A percentile compares a stretch with the other conserved stretches of the same genome.
These are phyloP conservation scores for Iphiclides podalirius DNA, from an alignment of 2,888 invertebrate genomes.

Conservation along the genomic window DNA sequence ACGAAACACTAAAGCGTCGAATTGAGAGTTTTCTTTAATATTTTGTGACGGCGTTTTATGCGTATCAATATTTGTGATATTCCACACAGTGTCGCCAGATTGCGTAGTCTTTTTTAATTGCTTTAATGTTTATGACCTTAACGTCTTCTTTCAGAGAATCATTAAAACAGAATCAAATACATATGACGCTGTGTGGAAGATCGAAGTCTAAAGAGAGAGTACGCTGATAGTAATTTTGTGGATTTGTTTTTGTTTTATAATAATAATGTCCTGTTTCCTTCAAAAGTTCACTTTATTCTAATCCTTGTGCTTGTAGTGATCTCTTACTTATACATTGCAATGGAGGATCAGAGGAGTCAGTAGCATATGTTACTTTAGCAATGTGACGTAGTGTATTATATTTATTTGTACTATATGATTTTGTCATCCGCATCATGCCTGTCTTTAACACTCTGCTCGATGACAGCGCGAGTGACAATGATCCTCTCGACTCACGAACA, in stretches of 20 bases:
- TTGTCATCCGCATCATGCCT: constrained; percentile 59
- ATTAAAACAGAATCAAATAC: too few species aligned
- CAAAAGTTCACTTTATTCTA: constrained; percentile 42
- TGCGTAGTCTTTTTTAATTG: background rate
- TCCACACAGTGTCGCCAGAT: constrained; percentile 46
- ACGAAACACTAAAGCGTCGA: constrained; percentile 47
- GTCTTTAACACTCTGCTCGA: constrained; percentile 52
- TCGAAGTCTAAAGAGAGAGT: constrained; percentile 56
- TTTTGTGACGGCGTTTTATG: constrained; percentile 54
- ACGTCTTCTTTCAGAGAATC: too few species aligned
- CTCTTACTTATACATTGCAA: constrained; percentile 51
- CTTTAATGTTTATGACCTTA: background rate
- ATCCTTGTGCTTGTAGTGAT: constrained; percentile 66
- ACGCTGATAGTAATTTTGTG: constrained; percentile 50
- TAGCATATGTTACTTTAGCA: constrained; percentile 59
- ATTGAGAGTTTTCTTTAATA: constrained; percentile 36
- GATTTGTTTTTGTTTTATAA: constrained; percentile 19
- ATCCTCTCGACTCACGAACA: constrained; percentile 62
- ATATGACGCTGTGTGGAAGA: constrained; percentile 51
- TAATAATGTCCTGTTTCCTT: constrained; percentile 62
- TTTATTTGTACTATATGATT: constrained; percentile 55
- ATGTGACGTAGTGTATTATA: constrained; percentile 60
- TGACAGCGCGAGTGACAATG: constrained; percentile 60
- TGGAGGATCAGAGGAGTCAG: constrained; percentile 63
- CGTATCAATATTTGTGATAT: constrained; percentile 52